Base-by-base conservation (phyloP, 2,113 vertebrate species). In the Apteryx owenii region DNA sequence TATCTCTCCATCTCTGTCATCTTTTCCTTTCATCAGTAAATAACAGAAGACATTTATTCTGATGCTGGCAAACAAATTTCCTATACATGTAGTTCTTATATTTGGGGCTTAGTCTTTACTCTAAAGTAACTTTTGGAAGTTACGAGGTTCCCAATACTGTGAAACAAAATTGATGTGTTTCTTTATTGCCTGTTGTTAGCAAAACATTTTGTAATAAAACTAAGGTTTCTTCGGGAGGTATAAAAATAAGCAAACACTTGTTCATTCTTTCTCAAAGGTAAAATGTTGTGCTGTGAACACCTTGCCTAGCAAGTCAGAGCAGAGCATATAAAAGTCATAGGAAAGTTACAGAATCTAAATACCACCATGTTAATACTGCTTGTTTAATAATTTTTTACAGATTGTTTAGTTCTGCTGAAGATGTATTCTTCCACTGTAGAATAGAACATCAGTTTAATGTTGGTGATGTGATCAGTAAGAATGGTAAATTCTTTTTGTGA, bases 361-460 rank as follows among this genome's bases (percentile, higher is more conserved):
- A 23, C 38, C 14, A 18, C 1, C 0, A 0, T 36, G 5, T 19
- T 23, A 51, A 1, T 26, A 3, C 12, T 81, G 26, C 0, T 1
- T 68, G 1, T 31, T 95, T 90, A 51, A 50, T 65, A 77, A 36
- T 68, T 96, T 23, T 10, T 50, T 85, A 23, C 91, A 99, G 99
- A 94, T 92, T 93, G 60, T 98, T 99, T 48, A 73, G 12, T 68
- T 99, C 98, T 54, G 98, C 99, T 11, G 80, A 98, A 83, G 98
- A 97, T 78, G 98, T 97, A 1, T 98, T 99, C 94, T 98, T 98
- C 84, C 99, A 99, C 91, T 99, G 99, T 97, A 95, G 97, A 44
- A 64, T 85, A 9, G 98, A 99, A 17, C 99, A 99, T 96, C 97
- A 97, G 3, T 96, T 99, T 93, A 96, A 94, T 78, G 81, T 99